phyloP scores from a whole-genome alignment of 1,140 invertebrate species.

The Sarcophaga bullata region DNA sequence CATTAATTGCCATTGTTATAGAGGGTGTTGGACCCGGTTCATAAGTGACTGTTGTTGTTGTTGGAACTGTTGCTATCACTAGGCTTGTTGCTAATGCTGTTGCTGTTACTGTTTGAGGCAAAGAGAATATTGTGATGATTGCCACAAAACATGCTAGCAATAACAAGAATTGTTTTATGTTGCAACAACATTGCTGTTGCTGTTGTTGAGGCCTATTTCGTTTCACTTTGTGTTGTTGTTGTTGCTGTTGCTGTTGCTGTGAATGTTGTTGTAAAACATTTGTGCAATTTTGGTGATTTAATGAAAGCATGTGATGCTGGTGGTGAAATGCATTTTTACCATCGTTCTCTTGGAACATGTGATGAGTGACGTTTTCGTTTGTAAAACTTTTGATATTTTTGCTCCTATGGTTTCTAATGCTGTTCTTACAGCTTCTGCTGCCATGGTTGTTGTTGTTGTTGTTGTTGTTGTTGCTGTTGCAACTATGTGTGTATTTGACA shows the following conservation, averaged over 20 bases:
- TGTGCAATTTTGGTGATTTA: conserved; percentile 40
- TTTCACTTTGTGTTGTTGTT: neutral
- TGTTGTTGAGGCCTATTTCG: conserved; percentile 33
- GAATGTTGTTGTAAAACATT: conserved; percentile 36
- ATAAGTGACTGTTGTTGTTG: conserved; percentile 10
- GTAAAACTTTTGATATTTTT: neutral
- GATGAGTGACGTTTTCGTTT: conserved; percentile 3
- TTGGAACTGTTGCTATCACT: conserved; percentile 29
- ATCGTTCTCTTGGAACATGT: neutral
- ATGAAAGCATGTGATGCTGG: conserved; percentile 31
- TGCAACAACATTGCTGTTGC: neutral
- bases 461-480: conserved; percentile 44
- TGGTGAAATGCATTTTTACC: neutral
- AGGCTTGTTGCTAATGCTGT: conserved; percentile 39
- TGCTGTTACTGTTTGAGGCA: conserved; percentile 19
- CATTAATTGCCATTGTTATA: conserved; percentile 15
- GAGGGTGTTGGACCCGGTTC: neutral
- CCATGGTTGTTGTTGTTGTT: conserved; percentile 25
- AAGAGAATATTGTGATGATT: conserved; percentile 11
- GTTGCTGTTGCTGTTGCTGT: conserved; percentile 30
- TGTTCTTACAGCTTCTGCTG: neutral
- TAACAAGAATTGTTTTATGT: conserved; percentile 30
- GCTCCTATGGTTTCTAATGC: neutral
- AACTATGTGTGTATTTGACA: conserved; percentile 30
- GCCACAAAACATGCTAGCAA: conserved; percentile 31